Percentiles rank a stretch among this genome's conserved stretches.
These are phyloP conservation scores for Nyctibius bracteatus DNA, from an alignment of 2,113 vertebrate species.

Conservation along the genomic window DNA sequence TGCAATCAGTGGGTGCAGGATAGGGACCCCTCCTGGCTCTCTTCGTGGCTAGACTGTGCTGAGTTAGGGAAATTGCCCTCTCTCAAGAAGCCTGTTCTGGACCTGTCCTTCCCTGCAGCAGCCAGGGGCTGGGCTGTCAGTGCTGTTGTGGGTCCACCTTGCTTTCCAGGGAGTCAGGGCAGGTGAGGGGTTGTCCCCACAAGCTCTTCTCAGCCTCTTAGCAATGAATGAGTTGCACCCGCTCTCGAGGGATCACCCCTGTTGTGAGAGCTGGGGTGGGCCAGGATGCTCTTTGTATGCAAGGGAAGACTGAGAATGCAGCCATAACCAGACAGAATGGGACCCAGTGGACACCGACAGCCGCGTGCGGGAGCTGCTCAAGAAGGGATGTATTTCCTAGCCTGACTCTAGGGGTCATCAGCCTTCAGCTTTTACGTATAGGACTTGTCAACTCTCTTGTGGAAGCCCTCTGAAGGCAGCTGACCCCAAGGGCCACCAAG, in stretches of 20 bases:
- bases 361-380: neutral
- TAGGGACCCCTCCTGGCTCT: neutral
- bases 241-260: rapidly evolving
- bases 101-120: neutral
- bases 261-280: rapidly evolving
- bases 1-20: neutral
- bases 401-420: constrained; percentile 56
- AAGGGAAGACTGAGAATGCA: rapidly evolving
- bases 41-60: neutral
- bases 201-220: neutral
- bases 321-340: rapidly evolving
- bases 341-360: rapidly evolving
- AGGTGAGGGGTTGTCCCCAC: rapidly evolving
- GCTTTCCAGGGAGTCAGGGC: neutral
- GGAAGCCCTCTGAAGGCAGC: neutral
- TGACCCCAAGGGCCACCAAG: neutral
- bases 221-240: neutral
- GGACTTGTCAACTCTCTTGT: rapidly evolving
- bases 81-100: neutral
- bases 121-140: neutral
- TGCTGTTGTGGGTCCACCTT: rapidly evolving
- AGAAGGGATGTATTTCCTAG: neutral
- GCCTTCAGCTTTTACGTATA: constrained; percentile 9
- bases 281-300: neutral
- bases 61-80: too few species aligned